Conservation (phyloP, 2,797 vertebrate species). For the Pteronotus mesoamericanus region DNA sequence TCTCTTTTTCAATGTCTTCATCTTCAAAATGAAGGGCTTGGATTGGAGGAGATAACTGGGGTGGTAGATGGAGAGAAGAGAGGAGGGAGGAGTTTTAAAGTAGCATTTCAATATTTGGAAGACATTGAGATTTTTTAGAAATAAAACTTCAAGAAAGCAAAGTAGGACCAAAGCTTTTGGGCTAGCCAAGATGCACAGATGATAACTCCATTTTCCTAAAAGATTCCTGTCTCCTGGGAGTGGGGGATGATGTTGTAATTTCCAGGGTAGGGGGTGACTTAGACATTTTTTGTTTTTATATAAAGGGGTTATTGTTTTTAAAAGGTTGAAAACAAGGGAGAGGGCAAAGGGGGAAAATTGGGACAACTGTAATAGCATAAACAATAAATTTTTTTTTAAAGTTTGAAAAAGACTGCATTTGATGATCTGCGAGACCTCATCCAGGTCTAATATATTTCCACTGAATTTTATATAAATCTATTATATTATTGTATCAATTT, state of each 20-base stretch:
- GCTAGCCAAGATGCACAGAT: background rate
- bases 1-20: conserved; percentile 23
- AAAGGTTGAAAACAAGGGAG: background rate
- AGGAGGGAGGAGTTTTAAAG: background rate
- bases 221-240: background rate
- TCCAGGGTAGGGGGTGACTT: background rate
- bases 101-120: conserved; percentile 41
- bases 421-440: background rate
- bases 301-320: background rate
- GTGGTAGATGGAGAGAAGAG: background rate
- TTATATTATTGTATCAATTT: conserved; percentile 1
- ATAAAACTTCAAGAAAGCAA: background rate
- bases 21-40: background rate
- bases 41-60: background rate
- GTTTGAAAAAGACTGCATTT: background rate
- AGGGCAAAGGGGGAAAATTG: too few species aligned
- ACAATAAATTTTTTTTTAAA: conserved; percentile 7
- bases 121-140: background rate
- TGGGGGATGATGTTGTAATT: background rate
- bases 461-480: conserved; percentile 7
- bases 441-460: background rate
- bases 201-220: background rate
- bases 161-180: background rate
- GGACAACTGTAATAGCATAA: too few species aligned
- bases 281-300: background rate